Evolutionary conservation across 2,797 vertebrate species (phyloP).

Genomic region (Gobio occitaniae): DNA sequence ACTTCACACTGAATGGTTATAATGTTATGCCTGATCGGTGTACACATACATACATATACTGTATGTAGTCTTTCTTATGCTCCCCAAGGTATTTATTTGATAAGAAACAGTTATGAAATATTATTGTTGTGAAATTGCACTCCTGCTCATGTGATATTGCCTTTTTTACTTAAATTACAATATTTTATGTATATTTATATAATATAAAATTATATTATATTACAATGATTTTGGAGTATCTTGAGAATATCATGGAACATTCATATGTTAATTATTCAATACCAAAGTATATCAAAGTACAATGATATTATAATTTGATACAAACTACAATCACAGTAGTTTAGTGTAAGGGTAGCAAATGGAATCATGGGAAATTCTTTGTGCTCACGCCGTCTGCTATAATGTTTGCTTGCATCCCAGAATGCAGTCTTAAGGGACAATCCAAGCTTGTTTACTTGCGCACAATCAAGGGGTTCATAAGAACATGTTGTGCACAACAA

Average conservation of each 20-base stretch:
- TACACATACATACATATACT: not conserved
- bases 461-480: constrained; percentile 32
- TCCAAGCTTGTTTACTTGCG: constrained; percentile 37
- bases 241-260: not conserved
- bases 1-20: too few species aligned
- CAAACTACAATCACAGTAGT: not conserved
- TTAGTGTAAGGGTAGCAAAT: not conserved
- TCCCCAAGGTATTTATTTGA: not conserved
- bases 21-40: not conserved
- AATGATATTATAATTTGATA: not conserved
- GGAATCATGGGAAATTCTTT: constrained; percentile 42
- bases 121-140: not conserved
- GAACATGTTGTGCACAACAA: constrained; percentile 29
- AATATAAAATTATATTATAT: not conserved
- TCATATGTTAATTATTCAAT: not conserved
- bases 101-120: not conserved
- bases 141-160: not conserved
- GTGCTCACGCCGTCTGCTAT: constrained; percentile 26
- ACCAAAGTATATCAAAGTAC: constrained; percentile 10
- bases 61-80: not conserved
- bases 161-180: not conserved
- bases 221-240: not conserved
- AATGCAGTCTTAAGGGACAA: constrained; percentile 48
- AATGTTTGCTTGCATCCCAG: constrained; percentile 46
- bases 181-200: not conserved